Base-by-base conservation (phyloP, 2,888 invertebrate genomes). In the Lucinisca nassula region DNA sequence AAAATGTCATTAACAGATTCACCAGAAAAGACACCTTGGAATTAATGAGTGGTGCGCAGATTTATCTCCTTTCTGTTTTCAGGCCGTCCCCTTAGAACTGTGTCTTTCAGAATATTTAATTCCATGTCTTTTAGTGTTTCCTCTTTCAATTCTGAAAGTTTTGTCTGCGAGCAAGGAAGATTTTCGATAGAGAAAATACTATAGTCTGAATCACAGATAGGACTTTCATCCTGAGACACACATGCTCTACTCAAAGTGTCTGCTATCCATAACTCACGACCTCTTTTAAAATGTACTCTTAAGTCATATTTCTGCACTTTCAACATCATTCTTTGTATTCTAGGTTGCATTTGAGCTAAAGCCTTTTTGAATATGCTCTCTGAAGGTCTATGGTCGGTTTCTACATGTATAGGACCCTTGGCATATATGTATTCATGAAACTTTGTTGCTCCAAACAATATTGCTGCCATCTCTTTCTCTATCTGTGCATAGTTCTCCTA, bases 321-420 rank as follows among this genome's bases (percentile, higher is more conserved):
- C 24, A 93, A 74, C n/a, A 92, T 37, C 91, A 93, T 91, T 30
- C 88, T 37, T 80, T 92, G 92, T 14, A 93, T 77, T 17, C 92
- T 49, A 58, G 58, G 76, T 27, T 87, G 91, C 32, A 88, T 89
- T 55, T 77, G 61, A 14, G 74, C 38, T 35, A 85, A 27, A 45
- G 51, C 35, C 32, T 87, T 87, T 55, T 87, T 84, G n/a, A 27
- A 37, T 30, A 90, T 82, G 24, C 77, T 78, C 75, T 85, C 86
- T 24, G 86, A 79, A 21, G 89, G 88, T 74, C 88, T 83, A 51
- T 91, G 89, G 55, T 89, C 91, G 14, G 76, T 82, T 79, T 89
- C 87, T 21, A 90, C 84, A 17, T 37, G 55, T n/a, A n/a, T n/a
- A n/a, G n/a, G n/a, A n/a, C n/a, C n/a, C n/a, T n/a, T n/a, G n/a